These are phyloP conservation scores for Nasonia oneida DNA, from an alignment of 2,888 invertebrate species.

Conservation along the genomic window DNA sequence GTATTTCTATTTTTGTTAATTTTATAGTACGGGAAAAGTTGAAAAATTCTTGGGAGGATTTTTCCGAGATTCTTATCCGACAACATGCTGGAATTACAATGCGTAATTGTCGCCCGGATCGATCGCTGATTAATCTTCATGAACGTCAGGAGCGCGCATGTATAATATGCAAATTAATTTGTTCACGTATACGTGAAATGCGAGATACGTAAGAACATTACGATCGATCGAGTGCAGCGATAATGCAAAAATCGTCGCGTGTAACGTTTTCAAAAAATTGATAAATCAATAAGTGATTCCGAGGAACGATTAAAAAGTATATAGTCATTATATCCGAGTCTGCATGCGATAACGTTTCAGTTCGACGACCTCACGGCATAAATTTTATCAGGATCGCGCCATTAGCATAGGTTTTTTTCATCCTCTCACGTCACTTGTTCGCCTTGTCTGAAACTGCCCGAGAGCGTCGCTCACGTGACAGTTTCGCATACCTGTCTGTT, in stretches of 20 bases:
- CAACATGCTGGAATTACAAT: background rate
- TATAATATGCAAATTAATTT: conserved; percentile 37
- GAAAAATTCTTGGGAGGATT: background rate
- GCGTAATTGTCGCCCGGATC: background rate
- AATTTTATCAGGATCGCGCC: conserved; percentile 37
- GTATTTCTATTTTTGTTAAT: too few species aligned
- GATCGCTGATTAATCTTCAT: conserved; percentile 28
- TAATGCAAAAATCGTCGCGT: background rate
- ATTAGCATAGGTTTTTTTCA: conserved; percentile 39
- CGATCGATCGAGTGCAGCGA: background rate
- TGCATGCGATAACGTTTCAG: background rate
- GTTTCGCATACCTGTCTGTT: conserved; percentile 24
- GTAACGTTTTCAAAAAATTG: background rate
- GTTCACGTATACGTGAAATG: conserved; percentile 5
- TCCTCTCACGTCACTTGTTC: background rate
- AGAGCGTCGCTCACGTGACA: background rate
- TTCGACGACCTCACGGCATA: conserved; percentile 40
- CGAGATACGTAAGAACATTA: background rate
- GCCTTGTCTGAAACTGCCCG: background rate
- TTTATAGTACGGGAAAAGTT: too few species aligned
- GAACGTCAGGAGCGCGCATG: background rate
- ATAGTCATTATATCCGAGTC: background rate
- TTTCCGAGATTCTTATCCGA: background rate
- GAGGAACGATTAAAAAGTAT: background rate
- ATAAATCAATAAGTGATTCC: background rate